A percentile compares a stretch with the other conserved stretches of the same genome.
Evolutionary conservation across 2,113 vertebrate species (phyloP).

Genomic region (Aldabrachelys gigantea): DNA sequence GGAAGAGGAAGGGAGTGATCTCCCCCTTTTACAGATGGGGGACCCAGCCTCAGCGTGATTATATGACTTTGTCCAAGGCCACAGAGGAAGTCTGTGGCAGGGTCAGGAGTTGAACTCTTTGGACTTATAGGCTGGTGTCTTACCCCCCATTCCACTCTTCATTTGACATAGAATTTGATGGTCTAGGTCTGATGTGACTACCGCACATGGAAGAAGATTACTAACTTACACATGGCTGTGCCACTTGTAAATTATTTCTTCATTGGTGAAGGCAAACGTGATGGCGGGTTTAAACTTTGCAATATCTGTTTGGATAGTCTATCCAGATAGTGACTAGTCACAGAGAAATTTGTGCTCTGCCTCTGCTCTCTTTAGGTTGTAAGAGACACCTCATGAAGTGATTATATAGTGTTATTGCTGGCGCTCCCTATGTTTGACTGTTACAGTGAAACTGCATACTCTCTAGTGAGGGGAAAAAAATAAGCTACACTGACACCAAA

Average conservation of each 20-base stretch:
- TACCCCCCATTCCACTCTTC: not conserved
- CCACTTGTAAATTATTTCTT: constrained; percentile 4
- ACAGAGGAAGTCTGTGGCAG: not conserved
- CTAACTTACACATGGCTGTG: accelerated
- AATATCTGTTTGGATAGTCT: not conserved
- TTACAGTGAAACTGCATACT: not conserved
- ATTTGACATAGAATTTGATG: not conserved
- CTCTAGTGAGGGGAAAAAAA: not conserved
- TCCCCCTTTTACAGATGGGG: not conserved
- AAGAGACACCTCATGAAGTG: not conserved
- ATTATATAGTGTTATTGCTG: accelerated
- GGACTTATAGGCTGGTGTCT: not conserved
- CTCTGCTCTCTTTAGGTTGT: constrained; percentile 17
- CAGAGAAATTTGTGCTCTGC: not conserved
- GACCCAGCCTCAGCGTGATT: not conserved
- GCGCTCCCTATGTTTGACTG: not conserved
- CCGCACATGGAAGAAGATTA: not conserved
- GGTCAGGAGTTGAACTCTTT: not conserved
- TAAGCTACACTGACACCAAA: not conserved
- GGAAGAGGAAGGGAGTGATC: constrained; percentile 15
- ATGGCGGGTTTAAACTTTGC: not conserved
- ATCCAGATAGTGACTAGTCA: not conserved
- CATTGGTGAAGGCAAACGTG: not conserved
- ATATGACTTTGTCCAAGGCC: not conserved
- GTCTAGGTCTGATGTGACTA: not conserved